Percentiles rank a stretch among this genome's conserved stretches.
phyloP scores from a whole-genome alignment of 2,888 invertebrate genomes.

The Liopterus haemorrhoidalis region DNA sequence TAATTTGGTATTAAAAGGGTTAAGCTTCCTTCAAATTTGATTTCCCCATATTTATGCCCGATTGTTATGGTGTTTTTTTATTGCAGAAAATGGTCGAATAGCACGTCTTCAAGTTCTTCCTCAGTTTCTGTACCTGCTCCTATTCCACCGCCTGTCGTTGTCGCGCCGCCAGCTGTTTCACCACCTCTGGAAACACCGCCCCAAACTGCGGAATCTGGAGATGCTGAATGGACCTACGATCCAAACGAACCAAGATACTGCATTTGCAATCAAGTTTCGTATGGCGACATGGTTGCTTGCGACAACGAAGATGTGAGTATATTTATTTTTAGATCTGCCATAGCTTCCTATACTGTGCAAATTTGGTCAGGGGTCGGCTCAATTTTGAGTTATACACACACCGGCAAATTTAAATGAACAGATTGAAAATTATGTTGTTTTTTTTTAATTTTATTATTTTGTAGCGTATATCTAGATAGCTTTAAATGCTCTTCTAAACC shows the following conservation, averaged over 20 bases:
- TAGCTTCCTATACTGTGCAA: conserved; percentile 2
- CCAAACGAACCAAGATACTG: conserved; percentile 96
- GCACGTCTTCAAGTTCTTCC: conserved; percentile 31
- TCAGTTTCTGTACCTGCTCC: conserved; percentile 40
- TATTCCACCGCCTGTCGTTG: conserved; percentile 34
- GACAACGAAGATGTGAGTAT: conserved; percentile 88
- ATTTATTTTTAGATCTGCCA: conserved; percentile 6
- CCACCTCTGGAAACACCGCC: conserved; percentile 45
- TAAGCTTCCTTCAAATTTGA: too few relatives aligned
- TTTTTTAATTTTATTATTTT: too few relatives aligned
- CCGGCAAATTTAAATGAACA: background rate
- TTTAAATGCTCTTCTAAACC: too few relatives aligned
- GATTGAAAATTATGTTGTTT: background rate
- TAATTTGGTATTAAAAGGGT: too few relatives aligned
- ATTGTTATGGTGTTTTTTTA: conserved; percentile 16
- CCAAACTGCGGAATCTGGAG: conserved; percentile 54
- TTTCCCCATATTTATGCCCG: too few relatives aligned
- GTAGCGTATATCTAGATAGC: too few relatives aligned
- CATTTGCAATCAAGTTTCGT: conserved; percentile 94
- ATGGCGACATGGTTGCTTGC: conserved; percentile 98
- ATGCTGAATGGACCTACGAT: conserved; percentile 87
- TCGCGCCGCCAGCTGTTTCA: conserved; percentile 41
- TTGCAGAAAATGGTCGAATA: conserved; percentile 40
- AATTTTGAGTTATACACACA: background rate
- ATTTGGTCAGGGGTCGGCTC: too few relatives aligned